These are phyloP conservation scores for Mayetiola destructor DNA, from an alignment of 2,888 invertebrate species.

Conservation along the genomic window DNA sequence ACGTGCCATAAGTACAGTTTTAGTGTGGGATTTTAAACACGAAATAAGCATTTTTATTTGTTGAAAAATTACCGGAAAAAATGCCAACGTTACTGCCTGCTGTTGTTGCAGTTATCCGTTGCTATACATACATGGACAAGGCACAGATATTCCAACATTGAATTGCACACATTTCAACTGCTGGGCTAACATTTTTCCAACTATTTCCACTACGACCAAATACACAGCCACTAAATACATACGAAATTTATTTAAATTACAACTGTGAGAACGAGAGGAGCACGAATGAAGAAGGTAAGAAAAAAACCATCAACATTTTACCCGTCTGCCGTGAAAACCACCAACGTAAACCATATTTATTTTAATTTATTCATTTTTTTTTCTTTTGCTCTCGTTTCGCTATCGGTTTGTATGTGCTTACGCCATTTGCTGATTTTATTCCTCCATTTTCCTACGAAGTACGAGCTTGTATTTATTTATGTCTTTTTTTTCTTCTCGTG, in stretches of 20 bases:
- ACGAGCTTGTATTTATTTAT: constrained; percentile 6
- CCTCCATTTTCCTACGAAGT: constrained; percentile 4
- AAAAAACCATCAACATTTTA: too few species aligned
- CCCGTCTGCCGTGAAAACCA: constrained; percentile 7
- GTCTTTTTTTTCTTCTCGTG: not conserved
- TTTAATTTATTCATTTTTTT: constrained; percentile 9
- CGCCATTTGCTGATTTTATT: constrained; percentile 9
- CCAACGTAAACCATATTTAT: constrained; percentile 11
- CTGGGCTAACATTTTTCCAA: too few species aligned
- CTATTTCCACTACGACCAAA: too few species aligned
- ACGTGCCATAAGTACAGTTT: constrained; percentile 14
- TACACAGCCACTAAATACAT: too few species aligned
- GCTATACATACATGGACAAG: too few species aligned
- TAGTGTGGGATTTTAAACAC: constrained; percentile 13
- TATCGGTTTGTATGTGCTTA: constrained; percentile 3
- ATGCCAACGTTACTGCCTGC: not conserved
- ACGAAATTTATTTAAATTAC: too few species aligned
- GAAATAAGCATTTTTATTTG: constrained; percentile 12
- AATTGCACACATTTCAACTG: too few species aligned
- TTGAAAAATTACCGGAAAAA: constrained; percentile 14
- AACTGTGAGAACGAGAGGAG: too few species aligned
- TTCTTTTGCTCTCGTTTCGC: too few species aligned
- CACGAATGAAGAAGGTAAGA: too few species aligned
- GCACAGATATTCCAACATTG: too few species aligned
- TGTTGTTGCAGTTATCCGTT: not conserved